These are phyloP conservation scores for Elmis aenea DNA, from an alignment of 2,888 invertebrate genomes.

Conservation along the genomic window DNA sequence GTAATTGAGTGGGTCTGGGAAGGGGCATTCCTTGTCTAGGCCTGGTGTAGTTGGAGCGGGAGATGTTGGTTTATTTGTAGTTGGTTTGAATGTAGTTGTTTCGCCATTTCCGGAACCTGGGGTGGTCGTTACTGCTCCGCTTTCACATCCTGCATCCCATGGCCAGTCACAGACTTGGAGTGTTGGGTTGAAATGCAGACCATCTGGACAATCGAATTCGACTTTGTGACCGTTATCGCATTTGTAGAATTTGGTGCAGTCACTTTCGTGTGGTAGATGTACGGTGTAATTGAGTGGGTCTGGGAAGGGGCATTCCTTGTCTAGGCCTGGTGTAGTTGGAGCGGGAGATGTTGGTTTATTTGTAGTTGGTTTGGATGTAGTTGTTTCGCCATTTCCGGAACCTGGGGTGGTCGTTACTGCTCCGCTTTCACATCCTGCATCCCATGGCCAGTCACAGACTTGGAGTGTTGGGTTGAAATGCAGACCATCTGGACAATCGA, in stretches of 20 bases:
- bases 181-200: constrained; percentile 8
- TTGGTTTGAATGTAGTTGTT: not conserved
- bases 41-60: too few species aligned
- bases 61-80: not conserved
- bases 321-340: not conserved
- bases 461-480: constrained; percentile 12
- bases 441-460: constrained; percentile 15
- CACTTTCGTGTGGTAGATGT: constrained; percentile 21
- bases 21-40: too few species aligned
- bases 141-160: constrained; percentile 3
- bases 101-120: not conserved
- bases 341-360: too few species aligned
- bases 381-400: too few species aligned
- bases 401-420: too few species aligned
- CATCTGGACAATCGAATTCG: constrained; percentile 4
- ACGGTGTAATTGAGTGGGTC: constrained; percentile 14
- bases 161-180: constrained; percentile 13
- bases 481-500: constrained; percentile 11
- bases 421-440: constrained; percentile 14
- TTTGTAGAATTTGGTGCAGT: constrained; percentile 23
- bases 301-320: constrained; percentile 15
- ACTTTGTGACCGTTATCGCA: constrained; percentile 20
- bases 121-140: not conserved
- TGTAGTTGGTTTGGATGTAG: too few species aligned
- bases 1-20: too few species aligned